phyloP scores from a whole-genome alignment of 2,888 invertebrate genomes.

The Flexamia atlantica region DNA sequence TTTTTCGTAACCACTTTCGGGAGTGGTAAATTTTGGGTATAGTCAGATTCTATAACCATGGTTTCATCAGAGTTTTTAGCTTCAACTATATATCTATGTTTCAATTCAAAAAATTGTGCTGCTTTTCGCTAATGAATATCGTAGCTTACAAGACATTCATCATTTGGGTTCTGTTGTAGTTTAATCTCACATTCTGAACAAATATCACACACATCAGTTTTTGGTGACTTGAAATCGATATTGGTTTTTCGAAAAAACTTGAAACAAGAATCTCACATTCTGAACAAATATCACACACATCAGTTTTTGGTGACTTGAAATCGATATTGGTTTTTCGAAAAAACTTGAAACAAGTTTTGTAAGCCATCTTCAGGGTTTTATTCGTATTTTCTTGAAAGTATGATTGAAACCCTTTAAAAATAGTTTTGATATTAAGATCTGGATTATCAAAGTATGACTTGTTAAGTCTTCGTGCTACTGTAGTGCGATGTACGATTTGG shows the following conservation, averaged over 20 bases:
- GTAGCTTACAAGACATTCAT: conserved; percentile 62
- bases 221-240: conserved; percentile 62
- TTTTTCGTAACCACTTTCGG: conserved; percentile 65
- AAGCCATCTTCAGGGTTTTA: conserved; percentile 61
- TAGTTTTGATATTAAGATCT: conserved; percentile 46
- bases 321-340: conserved; percentile 64
- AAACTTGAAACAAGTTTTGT: conserved; percentile 65
- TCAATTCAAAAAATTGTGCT: conserved; percentile 38
- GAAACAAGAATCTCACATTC: conserved; percentile 62
- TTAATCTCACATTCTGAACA: conserved; percentile 61
- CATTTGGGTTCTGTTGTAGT: conserved; percentile 63
- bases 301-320: conserved; percentile 64
- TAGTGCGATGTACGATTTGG: conserved; percentile 61
- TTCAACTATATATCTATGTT: conserved; percentile 38
- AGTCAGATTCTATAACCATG: conserved; percentile 68
- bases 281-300: conserved; percentile 66
- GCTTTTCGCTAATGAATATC: conserved; percentile 61
- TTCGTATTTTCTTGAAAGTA: conserved; percentile 59
- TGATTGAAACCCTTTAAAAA: conserved; percentile 56
- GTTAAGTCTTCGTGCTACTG: conserved; percentile 28
- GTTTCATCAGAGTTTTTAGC: conserved; percentile 57
- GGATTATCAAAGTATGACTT: conserved; percentile 61
- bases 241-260: conserved; percentile 63
- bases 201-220: conserved; percentile 67
- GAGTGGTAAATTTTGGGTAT: conserved; percentile 68